A percentile compares a stretch with the other conserved stretches of the same genome.
Conservation (phyloP, 2,888 invertebrate genomes). For the Poecilus cupreus region DNA sequence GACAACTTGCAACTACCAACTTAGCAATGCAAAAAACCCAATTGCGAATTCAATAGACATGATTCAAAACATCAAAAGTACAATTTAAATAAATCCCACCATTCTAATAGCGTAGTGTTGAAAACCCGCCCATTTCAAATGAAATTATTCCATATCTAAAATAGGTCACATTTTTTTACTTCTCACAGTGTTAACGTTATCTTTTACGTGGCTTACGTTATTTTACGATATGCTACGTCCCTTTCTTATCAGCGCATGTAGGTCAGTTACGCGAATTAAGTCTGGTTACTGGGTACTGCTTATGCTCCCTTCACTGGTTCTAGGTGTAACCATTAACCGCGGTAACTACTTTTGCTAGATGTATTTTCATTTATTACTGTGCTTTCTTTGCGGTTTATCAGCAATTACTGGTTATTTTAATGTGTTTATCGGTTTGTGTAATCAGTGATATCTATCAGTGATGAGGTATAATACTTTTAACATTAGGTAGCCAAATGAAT, state of each 20-base stretch:
- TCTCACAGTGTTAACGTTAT: not conserved
- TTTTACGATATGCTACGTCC: not conserved
- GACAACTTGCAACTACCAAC: not conserved
- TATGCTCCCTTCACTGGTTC: not conserved
- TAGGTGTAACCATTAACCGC: not conserved
- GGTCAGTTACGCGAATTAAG: not conserved
- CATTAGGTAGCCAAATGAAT: no score
- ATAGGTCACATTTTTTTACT: not conserved
- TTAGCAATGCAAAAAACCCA: not conserved
- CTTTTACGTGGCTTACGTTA: not conserved
- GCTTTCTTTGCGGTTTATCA: no score
- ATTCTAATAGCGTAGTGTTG: no score
- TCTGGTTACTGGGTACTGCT: not conserved
- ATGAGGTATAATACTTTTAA: no score
- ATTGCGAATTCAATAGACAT: not conserved
- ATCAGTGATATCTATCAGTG: no score
- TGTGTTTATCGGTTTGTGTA: no score
- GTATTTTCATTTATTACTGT: no score
- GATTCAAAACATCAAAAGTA: not conserved
- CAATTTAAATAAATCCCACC: not conserved
- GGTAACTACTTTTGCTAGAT: not conserved
- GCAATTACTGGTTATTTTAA: no score
- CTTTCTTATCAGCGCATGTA: constrained; percentile 1
- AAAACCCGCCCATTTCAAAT: no score
- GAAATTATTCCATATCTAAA: not conserved